Base-by-base conservation (phyloP, 2,888 invertebrate genomes). In the Xanthorhoe spadicearia region DNA sequence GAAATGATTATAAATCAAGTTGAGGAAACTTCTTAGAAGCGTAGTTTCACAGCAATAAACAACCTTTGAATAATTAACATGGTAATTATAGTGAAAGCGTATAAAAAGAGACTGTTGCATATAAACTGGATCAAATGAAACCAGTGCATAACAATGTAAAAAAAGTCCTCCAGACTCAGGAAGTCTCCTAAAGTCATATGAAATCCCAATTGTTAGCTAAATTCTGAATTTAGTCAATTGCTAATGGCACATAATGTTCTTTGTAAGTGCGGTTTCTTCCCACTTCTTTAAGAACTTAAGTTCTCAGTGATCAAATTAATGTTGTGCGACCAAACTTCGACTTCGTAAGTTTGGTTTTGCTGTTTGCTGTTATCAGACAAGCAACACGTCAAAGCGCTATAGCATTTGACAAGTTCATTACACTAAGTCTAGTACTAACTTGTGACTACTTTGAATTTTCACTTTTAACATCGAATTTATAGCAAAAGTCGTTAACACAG, bases 51-150 rank as follows among this genome's bases (percentile, higher is more conserved):
- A 83, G 79, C 74, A 76, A 74, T 32, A 56, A 23, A 77, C 74
- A 80, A 81, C 77, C 74, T 77, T 79, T 82, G 80, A 82, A 85
- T 84, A 84, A 84, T 84, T 82, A 78, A 83, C 81, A 82, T 75
- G 73, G 77, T 81, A 81, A 83, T 82, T 79, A 77, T 69, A 78
- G 81, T 80, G 83, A 84, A 84, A 83, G 83, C 63, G 69, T 70
- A 74, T 73, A 75, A 74, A 74, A 77, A 75, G 74, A 69, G 68
- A 55, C 56, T 66, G 66, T 60, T 63, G 64, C 48, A 53, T 57
- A 46, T 28, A 50, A 51, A 50, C 49, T 58, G 28, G 52, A 50
- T 57, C 61, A 46, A 51, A 57, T 32, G n/a, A 17, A 52, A 43
- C 17, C 15, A 19, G 8, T 10, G 5, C 9, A 19, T 8, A 50